These are phyloP conservation scores for Ectobius pallidus DNA, from an alignment of 2,888 invertebrate genomes.

Conservation along the genomic window DNA sequence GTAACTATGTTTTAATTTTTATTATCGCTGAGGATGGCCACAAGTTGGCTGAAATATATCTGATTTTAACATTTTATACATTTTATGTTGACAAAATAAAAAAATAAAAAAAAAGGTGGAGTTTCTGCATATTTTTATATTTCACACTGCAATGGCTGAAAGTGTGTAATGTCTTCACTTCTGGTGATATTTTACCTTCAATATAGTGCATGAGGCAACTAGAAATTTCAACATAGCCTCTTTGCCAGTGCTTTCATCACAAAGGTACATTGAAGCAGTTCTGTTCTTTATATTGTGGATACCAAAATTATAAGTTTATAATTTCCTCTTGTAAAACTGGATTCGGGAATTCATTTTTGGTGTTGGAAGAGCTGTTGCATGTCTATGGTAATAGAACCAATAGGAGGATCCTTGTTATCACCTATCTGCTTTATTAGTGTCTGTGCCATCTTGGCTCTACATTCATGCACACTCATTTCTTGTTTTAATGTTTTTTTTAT, in stretches of 20 bases:
- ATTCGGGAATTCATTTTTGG: slow-evolving; percentile 11
- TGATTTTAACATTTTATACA: too few species aligned
- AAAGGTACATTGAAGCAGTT: slow-evolving; percentile 8
- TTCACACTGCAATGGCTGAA: too few species aligned
- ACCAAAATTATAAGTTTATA: not conserved
- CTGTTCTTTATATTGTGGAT: slow-evolving; percentile 5
- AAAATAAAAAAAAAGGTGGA: too few species aligned
- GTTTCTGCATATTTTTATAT: too few species aligned
- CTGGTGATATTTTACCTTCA: not conserved
- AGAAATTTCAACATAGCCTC: slow-evolving; percentile 1
- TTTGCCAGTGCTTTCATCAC: slow-evolving; percentile 13
- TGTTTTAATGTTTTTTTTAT: not conserved
- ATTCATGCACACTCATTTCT: not conserved
- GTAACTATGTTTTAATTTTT: too few species aligned
- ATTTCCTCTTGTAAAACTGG: not conserved
- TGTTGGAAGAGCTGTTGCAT: slow-evolving; percentile 1
- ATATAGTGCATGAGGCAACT: slow-evolving; percentile 3
- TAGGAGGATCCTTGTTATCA: not conserved
- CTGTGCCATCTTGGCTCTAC: slow-evolving; percentile 18
- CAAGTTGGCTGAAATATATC: too few species aligned
- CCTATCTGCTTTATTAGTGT: not conserved
- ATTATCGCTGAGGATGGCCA: too few species aligned
- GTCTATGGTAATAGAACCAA: slow-evolving; percentile 8
- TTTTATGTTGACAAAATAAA: too few species aligned
- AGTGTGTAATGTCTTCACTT: too few species aligned